Base-by-base conservation (phyloP, 2,797 vertebrate genomes). In the Semaprochilodus insignis region DNA sequence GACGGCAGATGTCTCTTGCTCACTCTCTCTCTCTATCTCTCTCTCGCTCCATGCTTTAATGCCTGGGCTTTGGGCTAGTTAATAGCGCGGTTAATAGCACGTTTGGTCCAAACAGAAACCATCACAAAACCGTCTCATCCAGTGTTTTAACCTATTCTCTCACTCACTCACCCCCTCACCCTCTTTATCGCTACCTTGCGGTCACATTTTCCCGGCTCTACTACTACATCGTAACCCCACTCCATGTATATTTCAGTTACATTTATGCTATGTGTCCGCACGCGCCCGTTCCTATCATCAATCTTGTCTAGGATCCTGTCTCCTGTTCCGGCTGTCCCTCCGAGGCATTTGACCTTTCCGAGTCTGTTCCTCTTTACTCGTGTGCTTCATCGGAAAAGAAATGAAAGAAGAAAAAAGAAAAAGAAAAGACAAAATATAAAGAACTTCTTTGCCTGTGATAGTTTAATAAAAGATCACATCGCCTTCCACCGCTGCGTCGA, bases 301-400 rank as follows among this genome's bases (percentile, higher is more conserved):
- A 82, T 85, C 81, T 77, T 67, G 69, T n/a, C 71, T 51, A 34
- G 52, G 66, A 6, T n/a, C n/a, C n/a, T n/a, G n/a, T n/a, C 17
- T 77, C 31, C 17, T 57, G 78, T 69, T 71, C 23, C 8, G 31
- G 63, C 63, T 80, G 80, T 82, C 80, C 77, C 86, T 87, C 36
- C 55, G 31, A 80, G 80, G 75, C 69, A 16, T 81, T 82, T 87
- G 77, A 86, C 77, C 79, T 83, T 81, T 85, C 52, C 31, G 14
- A 7, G 66, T 62, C 44, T 74, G 59, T 67, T 65, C 72, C 36
- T 34, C 34, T 57, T 55, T 40, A 54, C 57, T 77, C 57, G 54
- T 63, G 44, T 52, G 2, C 17, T 3, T 34, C 25, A 6, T 63
- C 16, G 14, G 59, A 23, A 57, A 80, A 13, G 1, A 27, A 54